Conservation (phyloP, 1,140 invertebrate species). For the Pararge aegeria region DNA sequence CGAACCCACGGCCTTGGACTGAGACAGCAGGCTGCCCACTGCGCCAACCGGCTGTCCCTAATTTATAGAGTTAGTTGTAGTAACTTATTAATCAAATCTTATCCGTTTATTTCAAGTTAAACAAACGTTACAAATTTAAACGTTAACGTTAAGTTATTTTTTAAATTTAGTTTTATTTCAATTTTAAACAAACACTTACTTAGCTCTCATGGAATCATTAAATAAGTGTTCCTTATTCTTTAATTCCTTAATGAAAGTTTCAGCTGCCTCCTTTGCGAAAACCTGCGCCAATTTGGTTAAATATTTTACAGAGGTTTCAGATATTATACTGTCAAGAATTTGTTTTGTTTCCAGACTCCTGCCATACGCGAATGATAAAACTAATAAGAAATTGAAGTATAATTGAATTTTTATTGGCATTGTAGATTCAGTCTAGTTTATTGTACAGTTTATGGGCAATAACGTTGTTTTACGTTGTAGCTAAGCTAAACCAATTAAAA, state of each 20-base stretch:
- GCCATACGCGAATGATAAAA: neutral
- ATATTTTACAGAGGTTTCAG: constrained; percentile 35
- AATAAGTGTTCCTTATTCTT: constrained; percentile 27
- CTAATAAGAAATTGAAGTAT: constrained; percentile 7
- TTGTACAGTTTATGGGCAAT: neutral
- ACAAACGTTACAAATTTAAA: too few species aligned
- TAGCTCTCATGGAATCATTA: neutral
- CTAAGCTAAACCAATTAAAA: neutral
- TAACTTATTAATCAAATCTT: too few species aligned
- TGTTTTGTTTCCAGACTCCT: constrained; percentile 33
- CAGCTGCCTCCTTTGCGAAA: constrained; percentile 39
- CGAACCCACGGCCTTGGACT: too few species aligned
- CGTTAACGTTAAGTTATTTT: too few species aligned
- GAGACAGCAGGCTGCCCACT: too few species aligned
- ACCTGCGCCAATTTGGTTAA: constrained; percentile 36
- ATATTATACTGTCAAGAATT: constrained; percentile 35
- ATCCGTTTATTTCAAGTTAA: too few species aligned
- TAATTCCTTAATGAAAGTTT: constrained; percentile 37
- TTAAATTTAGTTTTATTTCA: too few species aligned
- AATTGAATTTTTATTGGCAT: constrained; percentile 35
- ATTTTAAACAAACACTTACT: constrained; percentile 3
- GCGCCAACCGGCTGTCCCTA: too few species aligned
- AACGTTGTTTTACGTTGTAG: neutral
- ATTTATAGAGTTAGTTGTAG: too few species aligned
- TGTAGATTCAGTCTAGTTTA: neutral